These are phyloP conservation scores for Chymomyza procnemis DNA, from an alignment of 2,888 invertebrate species.

Conservation along the genomic window DNA sequence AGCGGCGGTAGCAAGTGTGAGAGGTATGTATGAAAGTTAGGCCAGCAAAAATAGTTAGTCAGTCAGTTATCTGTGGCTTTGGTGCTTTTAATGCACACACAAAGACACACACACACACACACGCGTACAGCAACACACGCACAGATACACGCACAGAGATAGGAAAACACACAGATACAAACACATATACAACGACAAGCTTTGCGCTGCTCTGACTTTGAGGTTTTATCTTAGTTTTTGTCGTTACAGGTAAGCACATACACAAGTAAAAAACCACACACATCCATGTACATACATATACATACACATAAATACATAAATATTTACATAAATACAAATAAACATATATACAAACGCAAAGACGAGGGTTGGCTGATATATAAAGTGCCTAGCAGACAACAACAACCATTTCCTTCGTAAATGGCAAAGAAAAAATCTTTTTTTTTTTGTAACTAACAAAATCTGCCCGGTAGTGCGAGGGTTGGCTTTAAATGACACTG, in stretches of 20 bases:
- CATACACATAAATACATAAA: not conserved
- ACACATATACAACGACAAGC: too few species aligned
- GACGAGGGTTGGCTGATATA: not conserved
- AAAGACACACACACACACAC: not conserved
- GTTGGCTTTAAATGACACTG: too few species aligned
- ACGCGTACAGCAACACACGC: not conserved
- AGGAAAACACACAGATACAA: not conserved
- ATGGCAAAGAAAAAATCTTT: too few species aligned
- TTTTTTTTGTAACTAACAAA: too few species aligned
- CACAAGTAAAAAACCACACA: conserved; percentile 8
- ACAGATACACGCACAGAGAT: not conserved
- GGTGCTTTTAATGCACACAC: conserved; percentile 1
- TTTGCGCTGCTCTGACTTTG: not conserved
- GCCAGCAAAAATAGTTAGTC: conserved; percentile 5
- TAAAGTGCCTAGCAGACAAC: too few species aligned
- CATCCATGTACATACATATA: conserved; percentile 8
- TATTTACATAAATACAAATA: not conserved
- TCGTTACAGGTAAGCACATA: not conserved
- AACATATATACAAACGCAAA: conserved; percentile 1
- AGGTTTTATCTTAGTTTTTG: not conserved
- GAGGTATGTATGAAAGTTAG: not conserved
- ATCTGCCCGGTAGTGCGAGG: too few species aligned
- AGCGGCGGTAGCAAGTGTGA: not conserved
- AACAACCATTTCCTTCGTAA: too few species aligned
- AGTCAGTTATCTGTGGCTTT: conserved; percentile 15